These are phyloP conservation scores for Premnoplex brunnescens DNA, from an alignment of 2,797 vertebrate genomes.

Conservation along the genomic window DNA sequence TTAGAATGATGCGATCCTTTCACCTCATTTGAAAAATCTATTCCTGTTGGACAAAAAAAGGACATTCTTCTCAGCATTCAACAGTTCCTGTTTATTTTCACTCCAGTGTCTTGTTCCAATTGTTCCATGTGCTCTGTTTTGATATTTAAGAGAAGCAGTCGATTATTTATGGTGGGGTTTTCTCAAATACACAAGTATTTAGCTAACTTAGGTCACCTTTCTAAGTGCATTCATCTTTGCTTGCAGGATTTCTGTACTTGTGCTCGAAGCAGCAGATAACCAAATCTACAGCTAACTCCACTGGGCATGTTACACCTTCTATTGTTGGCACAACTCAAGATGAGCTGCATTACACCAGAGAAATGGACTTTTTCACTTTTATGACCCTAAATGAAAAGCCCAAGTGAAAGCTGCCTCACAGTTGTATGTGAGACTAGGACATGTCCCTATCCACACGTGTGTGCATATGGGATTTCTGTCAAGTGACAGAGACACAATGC, in stretches of 20 bases:
- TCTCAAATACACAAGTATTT: neutral
- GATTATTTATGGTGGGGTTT: neutral
- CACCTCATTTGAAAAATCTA: neutral
- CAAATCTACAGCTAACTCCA: neutral
- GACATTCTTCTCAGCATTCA: neutral
- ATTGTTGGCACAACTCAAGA: neutral
- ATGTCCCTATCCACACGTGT: rapidly evolving
- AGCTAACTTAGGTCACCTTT: neutral
- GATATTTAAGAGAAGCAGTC: neutral
- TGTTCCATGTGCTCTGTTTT: neutral
- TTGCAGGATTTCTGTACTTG: neutral
- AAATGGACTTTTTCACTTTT: neutral
- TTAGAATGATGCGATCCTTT: neutral
- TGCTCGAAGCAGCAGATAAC: neutral
- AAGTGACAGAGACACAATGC: neutral
- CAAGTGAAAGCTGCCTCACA: neutral
- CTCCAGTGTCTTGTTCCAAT: neutral
- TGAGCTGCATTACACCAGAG: neutral
- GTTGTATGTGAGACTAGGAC: rapidly evolving
- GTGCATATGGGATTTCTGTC: rapidly evolving
- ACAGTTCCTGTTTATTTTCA: neutral
- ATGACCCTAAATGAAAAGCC: neutral
- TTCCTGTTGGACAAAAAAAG: neutral
- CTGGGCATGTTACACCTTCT: neutral
- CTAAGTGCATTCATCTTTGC: neutral